phyloP scores from a whole-genome alignment of 2,113 vertebrate genomes.

The Marmota monax region DNA sequence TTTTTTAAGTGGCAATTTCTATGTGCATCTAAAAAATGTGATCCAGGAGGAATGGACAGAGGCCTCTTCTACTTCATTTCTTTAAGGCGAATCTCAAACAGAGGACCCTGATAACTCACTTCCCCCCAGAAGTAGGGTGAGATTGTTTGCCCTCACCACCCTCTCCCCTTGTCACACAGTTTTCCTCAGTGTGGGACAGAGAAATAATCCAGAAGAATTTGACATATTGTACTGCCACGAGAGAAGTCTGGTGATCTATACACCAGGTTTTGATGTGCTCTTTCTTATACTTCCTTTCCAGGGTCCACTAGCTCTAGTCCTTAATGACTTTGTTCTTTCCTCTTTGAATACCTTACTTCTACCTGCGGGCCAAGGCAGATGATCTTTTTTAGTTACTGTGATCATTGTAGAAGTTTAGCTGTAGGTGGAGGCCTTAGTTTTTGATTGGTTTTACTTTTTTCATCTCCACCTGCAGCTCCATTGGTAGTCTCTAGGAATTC shows the following conservation, averaged over 20 bases:
- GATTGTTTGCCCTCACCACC: background rate
- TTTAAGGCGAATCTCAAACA: background rate
- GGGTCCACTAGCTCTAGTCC: background rate
- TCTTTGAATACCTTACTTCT: background rate
- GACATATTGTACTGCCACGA: background rate
- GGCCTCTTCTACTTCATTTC: background rate
- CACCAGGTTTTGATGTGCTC: background rate
- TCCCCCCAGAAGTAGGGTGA: background rate
- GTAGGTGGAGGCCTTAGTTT: conserved; percentile 42
- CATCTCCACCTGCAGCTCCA: background rate
- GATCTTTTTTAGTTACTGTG: conserved; percentile 42
- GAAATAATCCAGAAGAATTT: background rate
- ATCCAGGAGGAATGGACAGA: background rate
- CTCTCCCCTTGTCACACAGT: background rate
- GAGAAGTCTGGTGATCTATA: background rate
- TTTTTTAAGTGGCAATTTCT: conserved; percentile 10
- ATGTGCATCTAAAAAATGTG: background rate
- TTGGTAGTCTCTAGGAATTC: conserved; percentile 17
- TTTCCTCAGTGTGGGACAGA: background rate
- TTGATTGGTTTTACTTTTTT: conserved; percentile 27
- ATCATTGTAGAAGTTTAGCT: conserved; percentile 25
- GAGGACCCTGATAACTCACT: background rate
- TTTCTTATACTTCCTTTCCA: background rate
- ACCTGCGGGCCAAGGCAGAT: background rate
- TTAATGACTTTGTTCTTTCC: background rate